phyloP scores from a whole-genome alignment of 2,888 invertebrate genomes.

The Panzeria rudis region DNA sequence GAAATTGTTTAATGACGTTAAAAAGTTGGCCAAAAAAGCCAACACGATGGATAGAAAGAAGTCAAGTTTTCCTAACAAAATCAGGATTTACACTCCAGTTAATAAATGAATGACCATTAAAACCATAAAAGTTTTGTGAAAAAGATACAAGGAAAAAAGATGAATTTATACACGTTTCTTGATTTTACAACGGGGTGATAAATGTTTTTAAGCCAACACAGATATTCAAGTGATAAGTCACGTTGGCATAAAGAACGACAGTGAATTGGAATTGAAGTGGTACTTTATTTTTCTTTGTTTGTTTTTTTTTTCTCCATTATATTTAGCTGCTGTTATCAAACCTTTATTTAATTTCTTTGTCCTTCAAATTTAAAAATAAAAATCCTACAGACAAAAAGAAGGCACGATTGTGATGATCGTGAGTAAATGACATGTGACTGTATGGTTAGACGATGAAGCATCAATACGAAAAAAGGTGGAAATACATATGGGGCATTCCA shows the following conservation, averaged over 20 bases:
- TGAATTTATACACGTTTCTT: conserved; percentile 67
- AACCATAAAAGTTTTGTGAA: conserved; percentile 41
- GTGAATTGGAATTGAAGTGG: conserved; percentile 40
- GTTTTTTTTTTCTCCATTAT: conserved; percentile 17
- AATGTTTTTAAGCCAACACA: conserved; percentile 61
- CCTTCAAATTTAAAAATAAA: conserved; percentile 60
- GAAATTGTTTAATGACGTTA: conserved; percentile 49
- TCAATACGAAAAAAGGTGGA: too few relatives aligned
- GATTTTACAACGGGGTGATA: conserved; percentile 68
- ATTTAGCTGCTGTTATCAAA: conserved; percentile 34
- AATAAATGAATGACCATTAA: conserved; percentile 57
- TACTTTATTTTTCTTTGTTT: conserved; percentile 1
- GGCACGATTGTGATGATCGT: conserved; percentile 71
- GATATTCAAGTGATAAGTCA: conserved; percentile 71
- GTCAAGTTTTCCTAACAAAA: conserved; percentile 53
- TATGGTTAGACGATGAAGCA: conserved; percentile 17
- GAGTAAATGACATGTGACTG: conserved; percentile 72
- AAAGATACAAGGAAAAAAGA: conserved; percentile 25
- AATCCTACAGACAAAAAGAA: conserved; percentile 48
- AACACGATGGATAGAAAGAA: conserved; percentile 32
- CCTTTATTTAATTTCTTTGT: conserved; percentile 70
- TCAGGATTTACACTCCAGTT: conserved; percentile 71
- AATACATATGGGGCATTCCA: too few relatives aligned
- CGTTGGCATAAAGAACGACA: conserved; percentile 47
- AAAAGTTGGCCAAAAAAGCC: conserved; percentile 17